Evolutionary conservation across 2,888 invertebrate species (phyloP).

Genomic region (Aricia artaxerxes): DNA sequence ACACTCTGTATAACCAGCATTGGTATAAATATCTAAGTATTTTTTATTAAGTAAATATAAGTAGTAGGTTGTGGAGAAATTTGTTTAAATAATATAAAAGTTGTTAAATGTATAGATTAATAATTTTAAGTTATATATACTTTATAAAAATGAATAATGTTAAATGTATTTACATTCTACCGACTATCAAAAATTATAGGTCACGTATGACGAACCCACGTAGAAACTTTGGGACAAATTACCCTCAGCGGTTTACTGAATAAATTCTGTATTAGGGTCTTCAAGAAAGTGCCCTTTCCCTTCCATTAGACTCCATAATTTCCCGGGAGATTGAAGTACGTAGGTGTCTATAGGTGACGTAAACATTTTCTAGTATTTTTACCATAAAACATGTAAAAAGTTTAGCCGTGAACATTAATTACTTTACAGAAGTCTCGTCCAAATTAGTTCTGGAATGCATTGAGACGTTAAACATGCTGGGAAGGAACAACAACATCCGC

Average conservation of each 20-base stretch:
- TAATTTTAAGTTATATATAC: too few species aligned
- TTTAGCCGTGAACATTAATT: not conserved
- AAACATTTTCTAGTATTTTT: not conserved
- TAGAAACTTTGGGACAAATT: conserved; percentile 26
- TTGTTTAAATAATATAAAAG: too few species aligned
- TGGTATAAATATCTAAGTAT: too few species aligned
- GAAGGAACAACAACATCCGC: too few species aligned
- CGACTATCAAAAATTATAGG: conserved; percentile 23
- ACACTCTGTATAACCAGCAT: too few species aligned
- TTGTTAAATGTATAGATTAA: too few species aligned
- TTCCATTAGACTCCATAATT: conserved; percentile 25
- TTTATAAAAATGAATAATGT: not conserved
- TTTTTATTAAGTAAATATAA: too few species aligned
- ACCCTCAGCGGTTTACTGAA: conserved; percentile 27
- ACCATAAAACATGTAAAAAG: not conserved
- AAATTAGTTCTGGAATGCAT: too few species aligned
- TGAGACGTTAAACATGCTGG: too few species aligned
- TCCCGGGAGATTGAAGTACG: conserved; percentile 17
- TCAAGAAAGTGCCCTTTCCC: conserved; percentile 18
- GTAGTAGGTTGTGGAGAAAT: too few species aligned
- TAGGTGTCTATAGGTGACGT: conserved; percentile 1
- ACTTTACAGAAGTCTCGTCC: too few species aligned
- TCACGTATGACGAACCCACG: conserved; percentile 23
- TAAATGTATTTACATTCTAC: not conserved
- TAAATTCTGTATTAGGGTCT: conserved; percentile 27